Evolutionary conservation across 2,888 invertebrate genomes (phyloP), one percentile per base, ranked within the genome.

Genomic region (Rhingia rostrata): DNA sequence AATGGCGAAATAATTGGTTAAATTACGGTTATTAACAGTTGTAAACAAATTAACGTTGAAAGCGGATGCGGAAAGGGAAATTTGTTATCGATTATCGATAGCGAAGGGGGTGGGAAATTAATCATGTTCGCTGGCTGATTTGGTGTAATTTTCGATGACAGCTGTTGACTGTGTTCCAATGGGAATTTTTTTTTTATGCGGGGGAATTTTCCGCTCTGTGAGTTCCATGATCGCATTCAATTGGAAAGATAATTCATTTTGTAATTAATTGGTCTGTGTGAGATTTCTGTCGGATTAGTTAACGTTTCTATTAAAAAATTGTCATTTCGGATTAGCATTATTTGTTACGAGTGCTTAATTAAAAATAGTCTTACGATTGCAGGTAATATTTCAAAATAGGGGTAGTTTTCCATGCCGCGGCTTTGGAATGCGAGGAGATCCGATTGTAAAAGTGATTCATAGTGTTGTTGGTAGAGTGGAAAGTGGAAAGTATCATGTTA

Each of bases 1-100:
- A 84, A 84, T 80, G 70, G 80, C 74, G 81, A 85, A 85, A 85
- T 85, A 81, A 85, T 85, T 85, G 85, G 35, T 81, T 77, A 85
- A 85, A 85, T 85, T 75, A 85, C 77, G 81, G 85, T 85, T 81
- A 85, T 85, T 85, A 81, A 72, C 81, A 72, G 72, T 85, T 85
- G 85, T 85, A 81, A 85, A 77, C 85, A 85, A 85, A 85, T 84
- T 80, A 70, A 61, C 66, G 64, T 49, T 33, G 64, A 49, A 61
- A 35, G 32, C 33, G 14, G 9, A 30, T 7, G 35, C n/a, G n/a
- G 41, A 70, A 56, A 9, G 10, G 51, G 32, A 58, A 78, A 43
- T 37, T 33, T 32, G 6, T n/a, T 51, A 39, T 64, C 53, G 14
- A 37, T 39, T 47, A 37, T 47, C 45, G 43, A 69, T 51, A 56